A percentile compares a stretch with the other conserved stretches of the same genome.
These are phyloP conservation scores for Solen grandis DNA, from an alignment of 1,140 invertebrate species.

Conservation along the genomic window DNA sequence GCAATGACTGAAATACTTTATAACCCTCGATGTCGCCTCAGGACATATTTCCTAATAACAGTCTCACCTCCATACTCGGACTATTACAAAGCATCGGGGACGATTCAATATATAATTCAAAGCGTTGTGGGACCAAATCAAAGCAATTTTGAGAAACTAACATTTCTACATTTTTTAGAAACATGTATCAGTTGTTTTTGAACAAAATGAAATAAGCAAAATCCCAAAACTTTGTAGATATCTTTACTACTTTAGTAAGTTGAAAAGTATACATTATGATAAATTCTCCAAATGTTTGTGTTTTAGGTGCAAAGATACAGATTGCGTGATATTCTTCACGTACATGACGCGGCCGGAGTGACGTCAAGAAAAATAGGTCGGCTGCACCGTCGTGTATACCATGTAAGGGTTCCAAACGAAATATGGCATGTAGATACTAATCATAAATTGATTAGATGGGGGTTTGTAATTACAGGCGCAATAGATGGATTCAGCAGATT, in stretches of 20 bases:
- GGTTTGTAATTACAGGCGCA: constrained; percentile 56
- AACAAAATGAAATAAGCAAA: constrained; percentile 22
- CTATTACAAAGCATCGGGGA: no score
- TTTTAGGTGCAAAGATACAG: constrained; percentile 43
- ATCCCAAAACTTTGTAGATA: constrained; percentile 1
- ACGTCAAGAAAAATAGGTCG: background rate
- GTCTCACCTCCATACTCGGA: no score
- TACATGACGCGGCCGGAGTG: constrained; percentile 24
- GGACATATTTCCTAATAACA: no score
- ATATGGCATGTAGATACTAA: constrained; percentile 60
- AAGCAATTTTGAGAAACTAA: constrained; percentile 9
- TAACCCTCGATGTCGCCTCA: no score
- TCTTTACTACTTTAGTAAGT: no score
- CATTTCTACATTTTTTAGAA: background rate
- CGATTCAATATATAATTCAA: background rate
- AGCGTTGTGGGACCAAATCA: no score
- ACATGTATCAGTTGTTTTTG: constrained; percentile 14
- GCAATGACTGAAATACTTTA: background rate
- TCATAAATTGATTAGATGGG: constrained; percentile 57
- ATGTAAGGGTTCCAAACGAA: constrained; percentile 32
- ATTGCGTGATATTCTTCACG: constrained; percentile 21
- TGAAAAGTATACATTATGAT: no score
- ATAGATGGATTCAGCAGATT: constrained; percentile 60
- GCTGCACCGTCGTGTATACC: constrained; percentile 46
- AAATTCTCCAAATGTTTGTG: no score